Percentiles rank a stretch among this genome's conserved stretches.
phyloP scores from a whole-genome alignment of 1,140 invertebrate genomes.

The Orchestia grillus region DNA sequence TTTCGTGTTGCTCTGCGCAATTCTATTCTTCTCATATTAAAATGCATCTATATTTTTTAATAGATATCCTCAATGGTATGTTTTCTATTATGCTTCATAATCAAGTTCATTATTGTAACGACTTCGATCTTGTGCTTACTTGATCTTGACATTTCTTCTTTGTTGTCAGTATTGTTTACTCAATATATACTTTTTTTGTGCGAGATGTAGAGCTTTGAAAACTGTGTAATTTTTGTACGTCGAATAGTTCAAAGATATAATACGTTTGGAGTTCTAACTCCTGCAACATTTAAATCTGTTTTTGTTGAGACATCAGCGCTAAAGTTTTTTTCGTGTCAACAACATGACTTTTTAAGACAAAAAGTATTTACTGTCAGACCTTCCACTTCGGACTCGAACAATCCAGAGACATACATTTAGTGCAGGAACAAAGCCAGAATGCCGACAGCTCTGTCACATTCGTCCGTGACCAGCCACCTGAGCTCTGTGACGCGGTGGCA shows the following conservation, averaged over 20 bases:
- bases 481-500: not conserved
- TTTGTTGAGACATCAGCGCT: not conserved
- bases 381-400: not conserved
- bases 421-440: not conserved
- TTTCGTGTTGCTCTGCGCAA: not conserved
- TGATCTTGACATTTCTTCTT: not conserved
- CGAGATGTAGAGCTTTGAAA: not conserved
- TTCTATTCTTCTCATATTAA: too few relatives aligned
- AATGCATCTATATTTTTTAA: not conserved
- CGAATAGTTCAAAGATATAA: not conserved
- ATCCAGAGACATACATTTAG: not conserved
- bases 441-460: not conserved
- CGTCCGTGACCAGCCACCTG: constrained; percentile 8
- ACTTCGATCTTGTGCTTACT: not conserved
- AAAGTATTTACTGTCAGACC: not conserved
- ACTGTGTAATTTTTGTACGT: not conserved
- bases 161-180: not conserved
- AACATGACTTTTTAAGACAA: not conserved
- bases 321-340: not conserved
- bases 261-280: not conserved
- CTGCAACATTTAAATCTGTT: not conserved
- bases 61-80: not conserved
- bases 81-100: not conserved
- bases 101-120: not conserved
- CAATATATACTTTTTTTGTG: not conserved